Percentiles rank a stretch among this genome's conserved stretches.
phyloP scores from a whole-genome alignment of 2,888 invertebrate species.

The Opisthograptis luteolata region DNA sequence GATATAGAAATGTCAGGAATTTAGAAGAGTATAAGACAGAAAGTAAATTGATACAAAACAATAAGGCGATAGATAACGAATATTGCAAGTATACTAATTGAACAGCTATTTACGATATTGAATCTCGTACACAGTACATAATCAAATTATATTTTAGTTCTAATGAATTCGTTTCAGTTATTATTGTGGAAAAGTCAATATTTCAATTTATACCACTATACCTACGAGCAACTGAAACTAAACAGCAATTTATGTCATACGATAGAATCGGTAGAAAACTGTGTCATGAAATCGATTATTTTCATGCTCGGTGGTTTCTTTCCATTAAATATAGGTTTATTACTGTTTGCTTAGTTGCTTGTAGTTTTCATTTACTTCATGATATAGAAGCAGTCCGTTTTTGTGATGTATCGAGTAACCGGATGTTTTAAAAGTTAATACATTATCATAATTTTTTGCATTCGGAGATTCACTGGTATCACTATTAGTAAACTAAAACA shows the following conservation, averaged over 20 bases:
- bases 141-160: not conserved
- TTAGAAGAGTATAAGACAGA: too few species aligned
- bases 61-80: too few species aligned
- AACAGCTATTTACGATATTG: too few species aligned
- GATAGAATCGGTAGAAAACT: slow-evolving; percentile 26
- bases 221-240: slow-evolving; percentile 6
- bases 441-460: too few species aligned
- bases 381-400: not conserved
- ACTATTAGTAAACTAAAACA: too few species aligned
- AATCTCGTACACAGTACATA: too few species aligned
- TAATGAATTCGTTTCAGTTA: not conserved
- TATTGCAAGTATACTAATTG: too few species aligned
- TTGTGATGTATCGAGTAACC: not conserved
- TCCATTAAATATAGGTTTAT: slow-evolving; percentile 14
- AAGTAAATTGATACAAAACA: too few species aligned
- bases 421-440: too few species aligned
- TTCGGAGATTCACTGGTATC: too few species aligned
- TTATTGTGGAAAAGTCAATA: not conserved
- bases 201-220: not conserved
- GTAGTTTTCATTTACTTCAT: slow-evolving; percentile 1
- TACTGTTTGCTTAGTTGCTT: slow-evolving; percentile 5
- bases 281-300: slow-evolving; percentile 32
- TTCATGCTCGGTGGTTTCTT: slow-evolving; percentile 13
- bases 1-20: too few species aligned
- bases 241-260: slow-evolving; percentile 27